Conservation (phyloP, 2,888 invertebrate species). For the Maniola hyperantus region DNA sequence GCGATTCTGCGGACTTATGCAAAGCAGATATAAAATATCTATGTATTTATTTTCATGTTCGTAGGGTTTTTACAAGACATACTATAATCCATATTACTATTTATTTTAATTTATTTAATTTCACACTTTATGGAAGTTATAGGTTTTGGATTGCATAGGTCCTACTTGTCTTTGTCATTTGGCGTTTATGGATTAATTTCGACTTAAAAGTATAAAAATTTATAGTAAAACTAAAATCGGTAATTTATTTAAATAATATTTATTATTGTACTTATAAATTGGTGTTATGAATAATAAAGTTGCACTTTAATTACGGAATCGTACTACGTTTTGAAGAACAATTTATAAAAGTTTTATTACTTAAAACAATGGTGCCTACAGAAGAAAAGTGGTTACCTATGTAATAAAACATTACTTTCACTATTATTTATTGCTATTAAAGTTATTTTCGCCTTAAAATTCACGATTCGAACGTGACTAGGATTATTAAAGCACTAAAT, state of each 20-base stretch:
- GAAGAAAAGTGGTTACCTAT: slow-evolving; percentile 46
- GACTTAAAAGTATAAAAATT: background rate
- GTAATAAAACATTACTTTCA: slow-evolving; percentile 48
- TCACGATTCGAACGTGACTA: slow-evolving; percentile 59
- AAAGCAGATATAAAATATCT: background rate
- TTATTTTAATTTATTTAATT: background rate
- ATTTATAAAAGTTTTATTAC: slow-evolving; percentile 42
- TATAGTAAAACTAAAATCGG: background rate
- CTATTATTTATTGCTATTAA: slow-evolving; percentile 68
- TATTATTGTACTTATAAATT: slow-evolving; percentile 25
- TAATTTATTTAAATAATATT: background rate
- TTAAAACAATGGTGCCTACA: slow-evolving; percentile 43
- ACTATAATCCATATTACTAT: background rate
- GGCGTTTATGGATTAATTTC: slow-evolving; percentile 5
- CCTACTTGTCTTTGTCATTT: background rate
- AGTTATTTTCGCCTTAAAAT: slow-evolving; percentile 47
- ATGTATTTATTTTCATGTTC: no score
- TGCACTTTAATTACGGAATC: slow-evolving; percentile 9
- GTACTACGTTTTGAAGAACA: slow-evolving; percentile 2
- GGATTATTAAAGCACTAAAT: slow-evolving; percentile 59
- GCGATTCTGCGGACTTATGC: background rate
- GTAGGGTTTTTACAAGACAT: background rate
- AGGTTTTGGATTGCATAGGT: background rate
- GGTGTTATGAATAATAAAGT: slow-evolving; percentile 32
- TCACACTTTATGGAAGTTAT: background rate